A percentile compares a stretch with the other conserved stretches of the same genome.
phyloP scores from a whole-genome alignment of 2,113 vertebrate genomes.

The Silurus glanis region DNA sequence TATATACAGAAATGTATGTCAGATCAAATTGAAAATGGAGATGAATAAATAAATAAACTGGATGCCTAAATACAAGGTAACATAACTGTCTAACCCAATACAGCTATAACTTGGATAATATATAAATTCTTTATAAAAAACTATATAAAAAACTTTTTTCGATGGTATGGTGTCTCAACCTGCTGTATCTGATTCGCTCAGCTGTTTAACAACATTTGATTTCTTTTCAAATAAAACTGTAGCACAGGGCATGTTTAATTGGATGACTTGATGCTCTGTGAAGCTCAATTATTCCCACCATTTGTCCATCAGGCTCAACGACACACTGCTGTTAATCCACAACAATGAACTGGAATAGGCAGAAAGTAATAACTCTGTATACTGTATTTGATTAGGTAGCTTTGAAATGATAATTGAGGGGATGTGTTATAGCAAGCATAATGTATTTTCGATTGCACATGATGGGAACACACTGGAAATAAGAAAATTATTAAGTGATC shows the following conservation, averaged over 20 bases:
- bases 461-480: neutral
- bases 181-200: neutral
- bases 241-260: slow-evolving; percentile 51
- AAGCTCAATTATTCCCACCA: slow-evolving; percentile 60
- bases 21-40: neutral
- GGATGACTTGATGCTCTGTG: slow-evolving; percentile 60
- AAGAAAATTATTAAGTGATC: neutral
- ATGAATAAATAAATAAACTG: neutral
- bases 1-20: neutral
- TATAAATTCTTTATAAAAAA: too few relatives aligned
- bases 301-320: slow-evolving; percentile 61
- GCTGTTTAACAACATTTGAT: neutral
- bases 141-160: too few relatives aligned
- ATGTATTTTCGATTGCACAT: neutral
- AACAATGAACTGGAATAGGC: slow-evolving; percentile 38
- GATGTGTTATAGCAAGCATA: neutral
- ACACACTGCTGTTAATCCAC: slow-evolving; percentile 54
- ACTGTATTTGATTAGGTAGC: neutral
- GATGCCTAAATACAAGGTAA: neutral
- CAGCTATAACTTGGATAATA: neutral
- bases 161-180: neutral
- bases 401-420: neutral
- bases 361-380: neutral
- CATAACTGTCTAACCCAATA: neutral
- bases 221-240: neutral